A percentile compares a stretch with the other conserved stretches of the same genome.
These are phyloP conservation scores for Lycorma delicatula DNA, from an alignment of 1,140 invertebrate species.

Conservation along the genomic window DNA sequence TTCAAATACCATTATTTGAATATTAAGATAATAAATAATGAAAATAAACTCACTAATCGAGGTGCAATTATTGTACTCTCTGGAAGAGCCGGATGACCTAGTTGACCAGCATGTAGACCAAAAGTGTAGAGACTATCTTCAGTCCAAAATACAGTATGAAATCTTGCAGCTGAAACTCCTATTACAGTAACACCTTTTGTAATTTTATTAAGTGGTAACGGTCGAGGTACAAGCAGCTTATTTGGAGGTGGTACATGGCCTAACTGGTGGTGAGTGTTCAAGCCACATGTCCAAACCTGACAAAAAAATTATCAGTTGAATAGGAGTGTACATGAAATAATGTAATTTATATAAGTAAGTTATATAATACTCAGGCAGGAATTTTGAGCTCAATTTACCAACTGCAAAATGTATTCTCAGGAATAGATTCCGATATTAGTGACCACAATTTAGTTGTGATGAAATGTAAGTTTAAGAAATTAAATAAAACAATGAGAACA, in stretches of 20 bases:
- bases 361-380: no score
- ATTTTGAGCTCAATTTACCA: no score
- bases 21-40: background rate
- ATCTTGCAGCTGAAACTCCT: constrained; percentile 50
- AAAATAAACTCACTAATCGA: constrained; percentile 40
- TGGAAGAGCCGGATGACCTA: constrained; percentile 44
- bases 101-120: constrained; percentile 65
- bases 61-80: constrained; percentile 31
- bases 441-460: no score
- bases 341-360: no score
- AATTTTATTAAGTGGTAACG: constrained; percentile 25
- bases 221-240: constrained; percentile 45
- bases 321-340: no score
- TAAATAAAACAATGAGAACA: no score
- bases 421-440: no score
- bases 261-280: constrained; percentile 53
- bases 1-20: constrained; percentile 5
- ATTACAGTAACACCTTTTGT: constrained; percentile 23
- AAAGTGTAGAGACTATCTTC: constrained; percentile 49
- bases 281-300: constrained; percentile 55
- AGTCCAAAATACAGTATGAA: constrained; percentile 61
- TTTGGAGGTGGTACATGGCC: constrained; percentile 46
- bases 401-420: no score
- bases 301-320: constrained; percentile 15
- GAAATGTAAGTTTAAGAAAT: no score